phyloP scores from a whole-genome alignment of 53 echinoderm and acorn worm genomes.

The Holothuria leucospilota region DNA sequence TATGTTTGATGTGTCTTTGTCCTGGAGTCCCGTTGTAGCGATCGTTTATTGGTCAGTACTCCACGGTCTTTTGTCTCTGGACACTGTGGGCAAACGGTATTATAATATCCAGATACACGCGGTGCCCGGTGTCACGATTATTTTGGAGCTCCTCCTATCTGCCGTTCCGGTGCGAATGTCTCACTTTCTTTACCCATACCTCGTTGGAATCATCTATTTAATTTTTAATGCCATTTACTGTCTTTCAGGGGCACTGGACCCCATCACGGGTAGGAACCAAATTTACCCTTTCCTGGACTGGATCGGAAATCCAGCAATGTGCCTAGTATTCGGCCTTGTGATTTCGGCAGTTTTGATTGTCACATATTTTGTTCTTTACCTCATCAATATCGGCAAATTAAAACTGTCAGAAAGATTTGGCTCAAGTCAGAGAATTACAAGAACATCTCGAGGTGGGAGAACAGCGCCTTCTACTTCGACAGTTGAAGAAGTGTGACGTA shows the following conservation, averaged over 20 bases:
- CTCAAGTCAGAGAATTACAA: neutral
- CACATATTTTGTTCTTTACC: conserved; percentile 10
- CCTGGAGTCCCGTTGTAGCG: conserved; percentile 60
- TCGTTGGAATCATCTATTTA: conserved; percentile 64
- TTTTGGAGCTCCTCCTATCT: conserved; percentile 53
- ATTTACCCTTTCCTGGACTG: conserved; percentile 64
- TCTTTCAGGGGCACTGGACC: conserved; percentile 59
- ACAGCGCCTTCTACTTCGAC: too few relatives aligned
- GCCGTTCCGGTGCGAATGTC: conserved; percentile 64
- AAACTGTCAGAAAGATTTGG: neutral
- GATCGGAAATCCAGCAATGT: conserved; percentile 17
- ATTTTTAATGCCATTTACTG: conserved; percentile 72
- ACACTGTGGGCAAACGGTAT: conserved; percentile 23
- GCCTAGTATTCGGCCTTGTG: conserved; percentile 2
- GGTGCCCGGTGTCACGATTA: conserved; percentile 55
- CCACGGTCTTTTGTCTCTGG: neutral
- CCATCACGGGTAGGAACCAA: conserved; percentile 43
- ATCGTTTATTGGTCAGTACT: conserved; percentile 67
- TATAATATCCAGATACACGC: conserved; percentile 64
- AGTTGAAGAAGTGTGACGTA: too few relatives aligned
- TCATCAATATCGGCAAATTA: neutral
- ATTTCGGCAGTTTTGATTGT: conserved; percentile 28
- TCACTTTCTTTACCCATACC: conserved; percentile 72
- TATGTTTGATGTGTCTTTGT: conserved; percentile 18
- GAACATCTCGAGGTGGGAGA: too few relatives aligned